Base-by-base conservation (phyloP, 2,797 vertebrate species). In the Mus minutoides region DNA sequence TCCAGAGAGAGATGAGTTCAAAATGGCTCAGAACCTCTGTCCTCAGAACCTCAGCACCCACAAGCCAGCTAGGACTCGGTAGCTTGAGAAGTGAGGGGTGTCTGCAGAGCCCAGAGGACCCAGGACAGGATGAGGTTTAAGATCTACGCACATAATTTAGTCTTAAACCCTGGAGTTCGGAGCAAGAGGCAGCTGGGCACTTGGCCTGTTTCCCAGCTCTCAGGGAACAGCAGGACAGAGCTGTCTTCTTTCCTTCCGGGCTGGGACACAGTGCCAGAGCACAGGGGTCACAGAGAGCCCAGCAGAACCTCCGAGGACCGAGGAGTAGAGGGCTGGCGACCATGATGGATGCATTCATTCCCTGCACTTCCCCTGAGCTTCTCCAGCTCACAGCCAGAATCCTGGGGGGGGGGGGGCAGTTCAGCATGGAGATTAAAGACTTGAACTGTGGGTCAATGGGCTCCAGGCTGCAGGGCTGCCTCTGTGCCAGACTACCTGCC, bases 231-330 rank as follows among this genome's bases (percentile, higher is more conserved):
- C 7, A 2, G 1, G n/a, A n/a, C 3, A 0, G 13, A 0, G 0
- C 58, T 0, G 52, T 60, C 77, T 92, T 85, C 60, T 34, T 34
- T 49, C 79, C 0, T 22, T 56, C 6, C 0, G 0, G 2, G 22
- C 75, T 9, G 5, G 24, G 31, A 16, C 64, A 77, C 69, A 62
- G 8, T 2, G 7, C 67, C 17, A 54, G 52, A 29, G 11, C 6
- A 0, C 0, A 1, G 3, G n/a, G 52, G 10, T n/a, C 2, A 0
- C 0, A 9, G n/a, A 49, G 31, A 29, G 19, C 31, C 34, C 94
- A 24, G 40, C 67, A 12, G 49, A 62, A 62, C 64, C 88, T 90
- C 79, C 49, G n/a, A 76, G 89, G 62, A 37, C 40, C 43, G 19
- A 5, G n/a, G 13, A 1, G 19, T 16, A 24, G 34, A 6, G 0